Base-by-base conservation (phyloP, 2,888 invertebrate species). In the Calephelis perditalis region DNA sequence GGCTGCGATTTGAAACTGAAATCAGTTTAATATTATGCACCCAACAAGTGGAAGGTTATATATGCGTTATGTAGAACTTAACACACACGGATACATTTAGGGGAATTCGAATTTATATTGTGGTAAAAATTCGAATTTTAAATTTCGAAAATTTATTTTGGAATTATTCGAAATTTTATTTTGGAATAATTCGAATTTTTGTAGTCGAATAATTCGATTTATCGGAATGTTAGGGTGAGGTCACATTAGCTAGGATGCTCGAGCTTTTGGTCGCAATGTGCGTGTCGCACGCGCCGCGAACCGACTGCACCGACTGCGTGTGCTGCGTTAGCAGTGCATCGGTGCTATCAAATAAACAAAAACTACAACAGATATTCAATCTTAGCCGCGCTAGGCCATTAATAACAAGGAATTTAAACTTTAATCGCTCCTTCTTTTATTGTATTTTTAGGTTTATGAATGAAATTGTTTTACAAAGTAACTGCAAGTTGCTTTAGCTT, bases 261-360 rank as follows among this genome's bases (percentile, higher is more conserved):
- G 9, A 56, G 56, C 44, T 56, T 54, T 57, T 26, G 57, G 46
- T 55, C 43, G 55, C 58, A 58, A 47, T 58, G 58, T 81, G 81
- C 81, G 79, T 82, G 85, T 78, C 79, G 82, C 84, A 83, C 83
- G 86, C 82, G 84, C 83, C 78, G 79, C 77, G 77, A 71, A 71
- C 70, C 80, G 75, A 86, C 86, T 85, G 87, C 79, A 74, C 68
- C 74, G 74, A 68, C 71, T 81, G 85, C 82, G 84, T 80, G 81
- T 79, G 82, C 80, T 76, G 75, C 68, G 80, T 35, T 52, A 81
- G 80, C 82, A 81, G 79, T 86, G 86, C 85, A 85, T 76, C 78
- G 76, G 63, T 72, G 82, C 83, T 86, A 84, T 86, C 86, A 84
- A 87, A 86, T 81, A 86, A 88, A 89, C 86, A 86, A 86, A 86